Percentiles rank a stretch among this genome's conserved stretches.
These are phyloP conservation scores for Nesometra sesokonis DNA, from an alignment of 35 echinoderm and acorn worm genomes.

Conservation along the genomic window DNA sequence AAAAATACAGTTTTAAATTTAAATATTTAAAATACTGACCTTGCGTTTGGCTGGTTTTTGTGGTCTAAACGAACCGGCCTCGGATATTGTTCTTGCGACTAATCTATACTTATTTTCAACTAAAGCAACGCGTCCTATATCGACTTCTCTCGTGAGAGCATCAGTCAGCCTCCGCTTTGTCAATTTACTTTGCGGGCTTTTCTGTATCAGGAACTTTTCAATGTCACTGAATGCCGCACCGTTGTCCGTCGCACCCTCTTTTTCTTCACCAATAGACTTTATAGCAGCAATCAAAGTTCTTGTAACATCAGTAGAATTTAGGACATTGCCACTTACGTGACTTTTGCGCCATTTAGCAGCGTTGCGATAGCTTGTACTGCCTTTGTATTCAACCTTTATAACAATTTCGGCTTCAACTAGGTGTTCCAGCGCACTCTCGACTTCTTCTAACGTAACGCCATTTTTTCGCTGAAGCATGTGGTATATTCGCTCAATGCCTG, in stretches of 20 bases:
- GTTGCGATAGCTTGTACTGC: slow-evolving; percentile 92
- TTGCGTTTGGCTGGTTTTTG: slow-evolving; percentile 62
- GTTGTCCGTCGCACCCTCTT: background rate
- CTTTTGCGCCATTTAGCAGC: slow-evolving; percentile 95
- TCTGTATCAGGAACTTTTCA: slow-evolving; percentile 57
- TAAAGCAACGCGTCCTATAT: slow-evolving; percentile 39
- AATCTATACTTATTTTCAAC: background rate
- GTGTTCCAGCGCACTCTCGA: slow-evolving; percentile 76
- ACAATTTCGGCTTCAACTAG: slow-evolving; percentile 84
- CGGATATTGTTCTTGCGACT: background rate
- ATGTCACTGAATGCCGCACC: slow-evolving; percentile 50
- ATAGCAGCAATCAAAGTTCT: slow-evolving; percentile 53
- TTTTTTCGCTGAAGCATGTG: slow-evolving; percentile 93
- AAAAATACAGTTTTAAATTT: no score
- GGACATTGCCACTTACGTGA: slow-evolving; percentile 66
- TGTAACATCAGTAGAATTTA: slow-evolving; percentile 76
- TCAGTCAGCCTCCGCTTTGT: slow-evolving; percentile 28
- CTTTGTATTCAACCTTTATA: slow-evolving; percentile 97
- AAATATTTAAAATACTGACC: no score
- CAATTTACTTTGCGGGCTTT: slow-evolving; percentile 65
- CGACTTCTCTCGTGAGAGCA: slow-evolving; percentile 70
- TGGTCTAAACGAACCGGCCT: slow-evolving; percentile 13
- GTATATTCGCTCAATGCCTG: slow-evolving; percentile 97
- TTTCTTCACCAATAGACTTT: slow-evolving; percentile 20
- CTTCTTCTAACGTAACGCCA: slow-evolving; percentile 61